Conservation (phyloP, 1,140 invertebrate species). For the Caenorhabditis remanei region DNA sequence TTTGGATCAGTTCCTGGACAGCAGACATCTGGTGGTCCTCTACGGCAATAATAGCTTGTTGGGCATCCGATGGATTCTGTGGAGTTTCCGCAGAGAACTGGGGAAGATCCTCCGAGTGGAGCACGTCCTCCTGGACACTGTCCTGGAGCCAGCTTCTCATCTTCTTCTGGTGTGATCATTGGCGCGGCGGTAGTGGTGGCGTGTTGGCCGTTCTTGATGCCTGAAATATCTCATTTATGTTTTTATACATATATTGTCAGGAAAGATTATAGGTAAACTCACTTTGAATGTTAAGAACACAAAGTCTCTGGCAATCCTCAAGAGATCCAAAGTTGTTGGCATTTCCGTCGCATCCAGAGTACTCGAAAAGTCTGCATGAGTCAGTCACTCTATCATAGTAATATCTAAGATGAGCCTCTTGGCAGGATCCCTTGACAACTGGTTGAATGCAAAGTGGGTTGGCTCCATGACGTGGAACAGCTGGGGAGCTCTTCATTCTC, state of each 20-base stretch:
- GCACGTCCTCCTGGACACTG: constrained; percentile 71
- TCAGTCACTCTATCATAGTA: constrained; percentile 75
- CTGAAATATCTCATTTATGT: background rate
- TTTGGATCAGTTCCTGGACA: constrained; percentile 68
- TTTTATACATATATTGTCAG: background rate
- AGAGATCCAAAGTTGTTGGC: constrained; percentile 80
- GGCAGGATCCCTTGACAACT: constrained; percentile 70
- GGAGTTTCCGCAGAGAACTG: constrained; percentile 76
- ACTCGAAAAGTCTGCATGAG: constrained; percentile 75
- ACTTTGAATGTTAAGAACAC: constrained; percentile 78
- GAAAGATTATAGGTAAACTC: background rate
- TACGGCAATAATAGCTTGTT: constrained; percentile 72
- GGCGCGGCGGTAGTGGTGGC: constrained; percentile 68
- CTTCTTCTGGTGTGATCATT: constrained; percentile 24
- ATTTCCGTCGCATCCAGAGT: constrained; percentile 76
- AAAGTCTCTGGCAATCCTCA: constrained; percentile 85
- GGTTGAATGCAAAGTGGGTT: constrained; percentile 71
- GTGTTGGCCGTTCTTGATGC: constrained; percentile 65
- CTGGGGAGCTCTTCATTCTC: constrained; percentile 48
- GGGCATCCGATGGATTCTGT: constrained; percentile 77
- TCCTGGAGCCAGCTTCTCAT: constrained; percentile 68
- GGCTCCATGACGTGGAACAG: constrained; percentile 56
- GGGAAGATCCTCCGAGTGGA: constrained; percentile 73
- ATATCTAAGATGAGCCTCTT: constrained; percentile 70
- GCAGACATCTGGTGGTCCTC: constrained; percentile 76